These are phyloP conservation scores for Scylla paramamosain DNA, from an alignment of 1,140 invertebrate species.

Conservation along the genomic window DNA sequence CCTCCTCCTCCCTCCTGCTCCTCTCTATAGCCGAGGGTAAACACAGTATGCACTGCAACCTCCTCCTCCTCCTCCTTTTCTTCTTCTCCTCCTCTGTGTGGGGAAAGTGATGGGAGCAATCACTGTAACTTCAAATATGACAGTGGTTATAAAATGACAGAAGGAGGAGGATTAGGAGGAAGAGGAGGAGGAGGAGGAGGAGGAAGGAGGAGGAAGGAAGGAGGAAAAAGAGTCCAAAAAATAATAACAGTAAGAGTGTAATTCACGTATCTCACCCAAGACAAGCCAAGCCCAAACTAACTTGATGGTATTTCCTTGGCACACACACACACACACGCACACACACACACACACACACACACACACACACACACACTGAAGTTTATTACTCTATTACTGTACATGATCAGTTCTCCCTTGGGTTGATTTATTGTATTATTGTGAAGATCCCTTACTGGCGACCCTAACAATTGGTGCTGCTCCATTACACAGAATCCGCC, in stretches of 20 bases:
- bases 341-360: no score
- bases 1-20: not conserved
- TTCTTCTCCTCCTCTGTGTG: not conserved
- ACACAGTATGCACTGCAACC: not conserved
- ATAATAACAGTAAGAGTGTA: not conserved
- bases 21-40: slow-evolving; percentile 25
- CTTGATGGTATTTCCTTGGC: not conserved
- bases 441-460: not conserved
- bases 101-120: not conserved
- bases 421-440: not conserved
- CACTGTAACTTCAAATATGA: no score
- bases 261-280: not conserved
- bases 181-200: not conserved
- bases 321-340: not conserved
- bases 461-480: not conserved
- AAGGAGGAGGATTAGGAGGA: not conserved
- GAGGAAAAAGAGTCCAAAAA: not conserved
- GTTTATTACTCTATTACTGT: not conserved
- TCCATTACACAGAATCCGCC: not conserved
- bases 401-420: not conserved
- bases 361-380: not conserved
- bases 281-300: not conserved
- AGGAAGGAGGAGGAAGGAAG: not conserved
- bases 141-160: not conserved
- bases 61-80: not conserved